Evolutionary conservation across 2,797 vertebrate species (phyloP), one percentile per base, ranked within the genome.

Genomic region (Babyrousa celebensis): DNA sequence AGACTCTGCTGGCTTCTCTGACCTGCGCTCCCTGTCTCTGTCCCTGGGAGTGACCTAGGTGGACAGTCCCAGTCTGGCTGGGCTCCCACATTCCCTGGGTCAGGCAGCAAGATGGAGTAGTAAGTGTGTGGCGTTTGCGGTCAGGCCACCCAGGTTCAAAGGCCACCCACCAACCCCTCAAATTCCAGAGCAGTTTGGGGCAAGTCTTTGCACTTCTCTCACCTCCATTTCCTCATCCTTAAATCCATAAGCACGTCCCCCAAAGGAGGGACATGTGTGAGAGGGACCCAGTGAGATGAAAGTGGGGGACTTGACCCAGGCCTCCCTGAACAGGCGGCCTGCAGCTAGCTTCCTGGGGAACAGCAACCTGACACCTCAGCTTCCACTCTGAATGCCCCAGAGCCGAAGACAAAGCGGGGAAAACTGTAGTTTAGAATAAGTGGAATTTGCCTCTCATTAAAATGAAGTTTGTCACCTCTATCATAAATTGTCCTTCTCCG

Each of bases 401-500:
- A 87, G 60, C 78, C 68, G 83, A 1, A 25, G 92, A 23, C 29
- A 2, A 23, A 27, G 52, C 36, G 4, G 10, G 23, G 32, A n/a
- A 18, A 70, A 10, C 89, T 82, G 12, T 21, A 74, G 40, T 96
- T 95, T 96, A 87, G 93, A 96, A 88, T 75, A 40, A 96, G 89
- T 56, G n/a, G 77, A 96, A 95, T 93, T 88, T 91, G 67, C 89
- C 83, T 97, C 78, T 72, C 95, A 94, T 95, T 97, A 97, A 98
- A 98, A 97, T 96, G 95, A 95, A 97, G 91, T 95, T 96, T 98
- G 97, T 98, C 98, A 97, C 95, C 97, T 97, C 20, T 11, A 56
- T 96, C 98, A 97, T 93, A 97, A 97, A 97, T 77, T 95, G 96
- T 86, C 96, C 96, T 94, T 96, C 97, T 95, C 97, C 63, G 40